A percentile compares a stretch with the other conserved stretches of the same genome.
Conservation (phyloP, 2,113 vertebrate species). For the Erythrolamprus reginae region DNA sequence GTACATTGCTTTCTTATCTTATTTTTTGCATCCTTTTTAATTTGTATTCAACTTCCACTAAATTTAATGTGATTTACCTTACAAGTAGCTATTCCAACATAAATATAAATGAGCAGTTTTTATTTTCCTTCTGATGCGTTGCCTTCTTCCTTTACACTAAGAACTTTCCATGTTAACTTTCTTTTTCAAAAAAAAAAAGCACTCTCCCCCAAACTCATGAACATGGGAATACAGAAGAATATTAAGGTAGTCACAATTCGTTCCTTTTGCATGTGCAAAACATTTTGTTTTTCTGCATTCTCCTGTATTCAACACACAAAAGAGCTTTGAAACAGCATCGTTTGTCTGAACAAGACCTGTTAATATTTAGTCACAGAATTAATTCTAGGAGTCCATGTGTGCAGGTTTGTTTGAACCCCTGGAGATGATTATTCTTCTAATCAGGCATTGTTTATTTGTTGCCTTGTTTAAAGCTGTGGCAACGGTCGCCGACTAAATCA, state of each 20-base stretch:
- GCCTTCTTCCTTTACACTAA: neutral
- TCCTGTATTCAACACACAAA: neutral
- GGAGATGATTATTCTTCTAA: neutral
- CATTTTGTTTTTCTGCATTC: neutral
- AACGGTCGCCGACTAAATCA: conserved; percentile 10
- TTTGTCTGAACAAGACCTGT: neutral
- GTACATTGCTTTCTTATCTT: neutral
- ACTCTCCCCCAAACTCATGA: neutral
- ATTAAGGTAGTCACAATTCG: neutral
- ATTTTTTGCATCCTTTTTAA: too few species aligned
- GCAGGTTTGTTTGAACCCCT: neutral
- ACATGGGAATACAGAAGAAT: neutral
- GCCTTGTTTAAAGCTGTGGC: neutral
- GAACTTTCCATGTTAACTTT: neutral
- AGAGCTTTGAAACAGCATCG: neutral
- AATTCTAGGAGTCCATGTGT: conserved; percentile 1
- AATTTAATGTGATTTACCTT: neutral
- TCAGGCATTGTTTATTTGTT: conserved; percentile 14
- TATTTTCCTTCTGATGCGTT: neutral
- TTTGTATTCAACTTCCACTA: neutral
- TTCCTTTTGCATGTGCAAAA: neutral
- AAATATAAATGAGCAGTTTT: neutral
- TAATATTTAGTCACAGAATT: conserved; percentile 26
- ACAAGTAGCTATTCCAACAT: neutral
- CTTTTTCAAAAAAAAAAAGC: neutral